Conservation (phyloP, 2,888 invertebrate species). For the Pocota personata region DNA sequence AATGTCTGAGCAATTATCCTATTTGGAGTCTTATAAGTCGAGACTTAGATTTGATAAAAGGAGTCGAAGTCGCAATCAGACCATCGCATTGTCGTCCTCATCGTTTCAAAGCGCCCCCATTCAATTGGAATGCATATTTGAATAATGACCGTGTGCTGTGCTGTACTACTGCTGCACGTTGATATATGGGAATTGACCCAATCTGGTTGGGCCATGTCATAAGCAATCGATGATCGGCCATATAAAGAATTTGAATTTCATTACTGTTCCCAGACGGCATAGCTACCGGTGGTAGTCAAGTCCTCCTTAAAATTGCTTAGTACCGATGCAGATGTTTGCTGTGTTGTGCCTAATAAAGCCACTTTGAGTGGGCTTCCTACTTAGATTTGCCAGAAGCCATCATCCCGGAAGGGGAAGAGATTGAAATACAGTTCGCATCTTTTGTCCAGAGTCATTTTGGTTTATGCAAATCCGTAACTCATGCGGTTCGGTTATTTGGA, state of each 20-base stretch:
- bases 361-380: constrained; percentile 64
- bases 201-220: constrained; percentile 72
- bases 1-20: constrained; percentile 68
- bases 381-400: constrained; percentile 23
- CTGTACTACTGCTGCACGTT: constrained; percentile 25
- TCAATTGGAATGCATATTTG: constrained; percentile 66
- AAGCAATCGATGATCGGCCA: constrained; percentile 74
- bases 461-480: constrained; percentile 58
- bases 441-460: constrained; percentile 45
- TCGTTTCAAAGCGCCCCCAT: constrained; percentile 7
- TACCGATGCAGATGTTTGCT: constrained; percentile 29
- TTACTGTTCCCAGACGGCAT: constrained; percentile 28
- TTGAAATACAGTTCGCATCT: constrained; percentile 60
- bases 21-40: constrained; percentile 69
- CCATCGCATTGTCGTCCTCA: not conserved
- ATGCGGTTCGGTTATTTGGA: constrained; percentile 59
- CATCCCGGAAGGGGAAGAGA: constrained; percentile 48
- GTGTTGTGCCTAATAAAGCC: constrained; percentile 60
- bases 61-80: not conserved
- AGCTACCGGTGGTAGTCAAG: not conserved
- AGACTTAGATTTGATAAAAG: constrained; percentile 60
- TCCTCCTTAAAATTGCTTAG: constrained; percentile 36
- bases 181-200: constrained; percentile 74
- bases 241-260: constrained; percentile 72
- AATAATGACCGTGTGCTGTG: constrained; percentile 67